phyloP scores from a whole-genome alignment of 2,888 invertebrate genomes.

The Lissocephala sabroskyi region DNA sequence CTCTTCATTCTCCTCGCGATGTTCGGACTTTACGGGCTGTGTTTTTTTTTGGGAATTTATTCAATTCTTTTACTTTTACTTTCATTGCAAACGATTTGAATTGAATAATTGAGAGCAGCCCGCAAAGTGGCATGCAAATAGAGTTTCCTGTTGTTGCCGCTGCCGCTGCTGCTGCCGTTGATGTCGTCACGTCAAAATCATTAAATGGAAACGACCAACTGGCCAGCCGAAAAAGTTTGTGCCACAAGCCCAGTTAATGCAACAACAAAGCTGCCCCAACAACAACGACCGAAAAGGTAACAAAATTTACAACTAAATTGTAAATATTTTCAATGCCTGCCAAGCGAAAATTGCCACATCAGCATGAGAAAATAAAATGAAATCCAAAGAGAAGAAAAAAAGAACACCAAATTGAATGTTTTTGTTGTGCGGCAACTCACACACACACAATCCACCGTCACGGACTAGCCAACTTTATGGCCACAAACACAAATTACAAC shows the following conservation, averaged over 20 bases:
- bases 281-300: slow-evolving; percentile 1
- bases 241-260: slow-evolving; percentile 15
- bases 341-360: neutral
- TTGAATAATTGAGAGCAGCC: too few species aligned
- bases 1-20: too few species aligned
- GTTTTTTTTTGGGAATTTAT: too few species aligned
- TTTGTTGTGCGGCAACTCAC: slow-evolving; percentile 33
- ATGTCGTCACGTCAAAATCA: slow-evolving; percentile 18
- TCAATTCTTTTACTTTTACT: too few species aligned
- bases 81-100: too few species aligned
- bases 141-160: neutral
- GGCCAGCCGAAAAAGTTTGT: slow-evolving; percentile 23
- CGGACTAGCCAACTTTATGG: slow-evolving; percentile 48
- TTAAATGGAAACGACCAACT: too few species aligned
- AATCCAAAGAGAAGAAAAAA: slow-evolving; percentile 10
- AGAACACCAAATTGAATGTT: slow-evolving; percentile 33
- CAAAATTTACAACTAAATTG: slow-evolving; percentile 25
- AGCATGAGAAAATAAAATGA: slow-evolving; percentile 5
- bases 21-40: too few species aligned
- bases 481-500: slow-evolving; percentile 57
- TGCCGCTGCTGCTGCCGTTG: neutral
- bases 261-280: slow-evolving; percentile 26
- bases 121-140: too few species aligned
- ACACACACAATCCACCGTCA: slow-evolving; percentile 7
- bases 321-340: slow-evolving; percentile 39